Evolutionary conservation across 1,140 invertebrate genomes (phyloP).

Genomic region (Drosophila ficusphila): DNA sequence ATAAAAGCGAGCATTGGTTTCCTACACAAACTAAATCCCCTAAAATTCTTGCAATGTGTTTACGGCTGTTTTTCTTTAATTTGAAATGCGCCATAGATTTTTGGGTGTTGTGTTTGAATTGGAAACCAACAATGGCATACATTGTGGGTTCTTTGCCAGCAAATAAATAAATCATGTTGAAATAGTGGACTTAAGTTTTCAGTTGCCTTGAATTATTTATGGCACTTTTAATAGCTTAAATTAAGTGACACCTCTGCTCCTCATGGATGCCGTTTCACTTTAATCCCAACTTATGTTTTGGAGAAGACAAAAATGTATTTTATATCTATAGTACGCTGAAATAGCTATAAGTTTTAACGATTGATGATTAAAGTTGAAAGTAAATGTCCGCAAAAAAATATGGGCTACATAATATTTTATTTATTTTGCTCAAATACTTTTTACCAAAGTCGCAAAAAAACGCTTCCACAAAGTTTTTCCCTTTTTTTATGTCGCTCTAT

Average conservation of each 20-base stretch:
- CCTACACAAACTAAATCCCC: conserved; percentile 32
- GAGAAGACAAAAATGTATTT: too few species aligned
- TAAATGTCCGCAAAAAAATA: too few species aligned
- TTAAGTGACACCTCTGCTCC: background rate
- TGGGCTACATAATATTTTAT: too few species aligned
- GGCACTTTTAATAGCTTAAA: background rate
- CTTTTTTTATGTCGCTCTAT: too few species aligned
- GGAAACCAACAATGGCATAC: conserved; percentile 3
- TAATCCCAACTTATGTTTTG: too few species aligned
- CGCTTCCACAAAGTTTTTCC: too few species aligned
- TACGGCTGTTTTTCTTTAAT: conserved; percentile 41
- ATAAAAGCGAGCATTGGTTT: conserved; percentile 28
- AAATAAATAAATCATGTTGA: conserved; percentile 11
- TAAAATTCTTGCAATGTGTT: conserved; percentile 23
- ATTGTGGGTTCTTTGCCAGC: background rate
- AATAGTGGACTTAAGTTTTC: background rate
- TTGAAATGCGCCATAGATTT: conserved; percentile 11
- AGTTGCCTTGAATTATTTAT: background rate
- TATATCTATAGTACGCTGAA: too few species aligned
- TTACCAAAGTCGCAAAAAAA: too few species aligned
- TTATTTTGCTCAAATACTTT: too few species aligned
- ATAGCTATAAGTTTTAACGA: too few species aligned
- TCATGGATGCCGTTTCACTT: too few species aligned
- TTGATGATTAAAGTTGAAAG: too few species aligned
- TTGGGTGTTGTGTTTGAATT: conserved; percentile 17